Evolutionary conservation across 2,113 vertebrate species (phyloP).

Genomic region (Oryzias woworae): DNA sequence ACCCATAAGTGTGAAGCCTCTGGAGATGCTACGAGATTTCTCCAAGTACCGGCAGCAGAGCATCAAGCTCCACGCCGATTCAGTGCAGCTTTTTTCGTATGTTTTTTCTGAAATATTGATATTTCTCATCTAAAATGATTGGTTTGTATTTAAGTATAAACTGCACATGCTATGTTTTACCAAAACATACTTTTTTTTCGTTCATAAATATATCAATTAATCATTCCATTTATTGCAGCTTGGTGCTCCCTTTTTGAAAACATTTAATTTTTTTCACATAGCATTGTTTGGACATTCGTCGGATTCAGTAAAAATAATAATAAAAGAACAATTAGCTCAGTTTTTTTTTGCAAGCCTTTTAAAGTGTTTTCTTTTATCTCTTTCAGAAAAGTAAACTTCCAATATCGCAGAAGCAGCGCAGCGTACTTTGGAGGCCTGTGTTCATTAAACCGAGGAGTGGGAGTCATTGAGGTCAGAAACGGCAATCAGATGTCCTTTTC

Average conservation of each 20-base stretch:
- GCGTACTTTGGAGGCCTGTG: slow-evolving; percentile 95
- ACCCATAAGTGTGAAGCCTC: slow-evolving; percentile 84
- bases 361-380: slow-evolving; percentile 19
- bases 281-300: too few species aligned
- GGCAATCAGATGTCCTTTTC: neutral
- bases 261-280: too few species aligned
- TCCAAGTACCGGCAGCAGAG: slow-evolving; percentile 91
- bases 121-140: too few species aligned
- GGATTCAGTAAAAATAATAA: neutral
- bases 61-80: slow-evolving; percentile 89
- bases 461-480: slow-evolving; percentile 92
- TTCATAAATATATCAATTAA: too few species aligned
- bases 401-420: slow-evolving; percentile 91
- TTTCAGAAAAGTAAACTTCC: slow-evolving; percentile 90
- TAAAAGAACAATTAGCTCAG: neutral
- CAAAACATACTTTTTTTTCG: too few species aligned
- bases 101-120: slow-evolving; percentile 31
- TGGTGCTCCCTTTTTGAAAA: too few species aligned
- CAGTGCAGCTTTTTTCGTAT: slow-evolving; percentile 95
- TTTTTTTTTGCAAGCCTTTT: neutral
- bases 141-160: too few species aligned
- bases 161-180: too few species aligned
- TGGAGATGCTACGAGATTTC: slow-evolving; percentile 93
- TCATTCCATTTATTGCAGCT: too few species aligned
- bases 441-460: slow-evolving; percentile 88